These are phyloP conservation scores for Beris chalybata DNA, from an alignment of 2,888 invertebrate species.

Conservation along the genomic window DNA sequence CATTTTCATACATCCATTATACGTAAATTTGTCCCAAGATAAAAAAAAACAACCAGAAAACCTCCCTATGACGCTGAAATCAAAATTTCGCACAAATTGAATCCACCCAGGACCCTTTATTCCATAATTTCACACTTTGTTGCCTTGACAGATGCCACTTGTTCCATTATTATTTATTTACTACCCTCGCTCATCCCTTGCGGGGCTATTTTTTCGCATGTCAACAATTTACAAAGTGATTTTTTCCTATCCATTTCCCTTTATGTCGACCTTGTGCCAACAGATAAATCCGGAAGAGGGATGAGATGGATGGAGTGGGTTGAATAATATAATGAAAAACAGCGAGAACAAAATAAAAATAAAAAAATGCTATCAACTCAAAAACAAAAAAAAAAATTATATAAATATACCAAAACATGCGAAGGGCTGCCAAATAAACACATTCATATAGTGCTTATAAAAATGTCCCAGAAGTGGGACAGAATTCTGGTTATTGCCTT, in stretches of 20 bases:
- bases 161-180: constrained; percentile 35
- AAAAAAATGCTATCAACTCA: not conserved
- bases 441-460: constrained; percentile 39
- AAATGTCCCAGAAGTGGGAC: constrained; percentile 37
- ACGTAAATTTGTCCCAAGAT: too few species aligned
- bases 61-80: too few species aligned
- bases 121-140: constrained; percentile 37
- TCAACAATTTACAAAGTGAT: constrained; percentile 41
- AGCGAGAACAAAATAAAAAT: constrained; percentile 24
- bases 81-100: constrained; percentile 24
- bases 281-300: constrained; percentile 16
- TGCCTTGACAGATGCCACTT: constrained; percentile 37
- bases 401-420: constrained; percentile 36
- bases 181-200: constrained; percentile 28
- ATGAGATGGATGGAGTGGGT: constrained; percentile 2
- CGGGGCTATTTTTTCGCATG: constrained; percentile 35
- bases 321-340: constrained; percentile 25
- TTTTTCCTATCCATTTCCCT: constrained; percentile 27
- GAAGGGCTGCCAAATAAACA: constrained; percentile 39
- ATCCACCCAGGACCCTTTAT: constrained; percentile 30
- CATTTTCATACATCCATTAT: too few species aligned
- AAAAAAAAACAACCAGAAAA: too few species aligned
- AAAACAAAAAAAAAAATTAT: constrained; percentile 19
- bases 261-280: constrained; percentile 8
- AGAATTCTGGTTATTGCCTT: constrained; percentile 18